Base-by-base conservation (phyloP, 2,113 vertebrate genomes). In the Loxodonta africana region DNA sequence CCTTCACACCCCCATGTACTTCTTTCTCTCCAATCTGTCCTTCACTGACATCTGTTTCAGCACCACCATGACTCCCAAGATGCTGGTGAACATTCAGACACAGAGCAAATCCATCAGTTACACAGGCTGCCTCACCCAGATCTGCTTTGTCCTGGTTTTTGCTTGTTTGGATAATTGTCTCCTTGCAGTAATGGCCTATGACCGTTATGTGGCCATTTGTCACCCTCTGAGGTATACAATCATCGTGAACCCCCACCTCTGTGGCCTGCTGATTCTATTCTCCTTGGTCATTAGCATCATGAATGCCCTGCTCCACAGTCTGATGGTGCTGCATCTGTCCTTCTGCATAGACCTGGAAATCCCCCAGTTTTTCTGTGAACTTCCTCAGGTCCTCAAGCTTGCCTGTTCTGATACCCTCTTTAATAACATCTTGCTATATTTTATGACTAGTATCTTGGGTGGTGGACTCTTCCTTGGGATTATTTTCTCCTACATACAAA, bases 361-460 rank as follows among this genome's bases (percentile, higher is more conserved):
- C 5, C 90, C 88, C 2, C 96, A 92, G 26, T 97, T 96, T 44
- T 97, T 97, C 84, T 96, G 95, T 57, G 95, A 97, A 33, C 57
- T 96, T 44, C 65, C 57, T 76, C 96, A 96, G 6, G n/a, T 97
- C 7, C 57, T 94, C 74, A 88, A 90, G 7, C 41, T 97, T 5
- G 67, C 95, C 2, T 97, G 95, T 14, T 97, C 94, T 1, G 77
- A 96, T 6, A 91, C 91, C n/a, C 37, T 96, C 86, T 46, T 96
- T 53, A 95, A 96, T 37, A 94, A 93, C 28, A 78, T 95, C 2
- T 48, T 95, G 2, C 84, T 94, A 26, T 95, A 95, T n/a, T 69
- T 87, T 3, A 88, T 63, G 6, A 23, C 53, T 8, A 57, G 57
- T 2, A 0, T 97, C 23, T 86, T 97, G 44, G 95, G 69, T 25